Base-by-base conservation (phyloP, 2,113 vertebrate genomes). In the Pluvialis apricaria region DNA sequence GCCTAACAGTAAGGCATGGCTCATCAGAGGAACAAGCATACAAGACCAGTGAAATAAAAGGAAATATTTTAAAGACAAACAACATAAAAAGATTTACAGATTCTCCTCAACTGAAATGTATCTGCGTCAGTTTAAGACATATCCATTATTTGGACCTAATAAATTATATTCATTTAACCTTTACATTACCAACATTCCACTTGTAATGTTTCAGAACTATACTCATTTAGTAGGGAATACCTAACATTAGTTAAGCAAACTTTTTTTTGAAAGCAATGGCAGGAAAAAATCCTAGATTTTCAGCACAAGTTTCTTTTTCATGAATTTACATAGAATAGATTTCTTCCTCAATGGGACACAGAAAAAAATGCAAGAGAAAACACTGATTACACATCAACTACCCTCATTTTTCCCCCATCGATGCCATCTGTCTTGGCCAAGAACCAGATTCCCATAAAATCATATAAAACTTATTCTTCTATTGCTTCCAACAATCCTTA, bases 351-450 rank as follows among this genome's bases (percentile, higher is more conserved):
- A 20, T 34, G 8, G 21, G 31, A 78, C 38, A 58, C 10, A 75
- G n/a, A 83, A 79, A 29, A 94, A 73, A 94, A 83, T 34, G 12
- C 42, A 86, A 71, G 34, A 69, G 47, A 72, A 79, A 85, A 52
- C 21, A 80, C 7, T 34, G 24, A 88, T 32, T 31, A 25, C 40
- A 70, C 22, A 89, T 47, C 42, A 61, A 15, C 20, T 49, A n/a
- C 18, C 8, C 28, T 73, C 0, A 11, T 38, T 90, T 52, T 25
- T 31, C 32, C n/a, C n/a, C 10, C 44, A 57, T 13, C 0, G 0
- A 80, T 32, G 61, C 8, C 26, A 82, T 36, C 34, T 72, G 29
- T 64, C 36, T 88, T 80, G n/a, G 58, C 40, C 31, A 82, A 94
- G 62, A 85, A 79, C 5, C 44, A 72, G 24, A 29, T 40, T 90